Evolutionary conservation across 2,113 vertebrate species (phyloP), one percentile per base, ranked within the genome.

Genomic region (Salminus brasiliensis): DNA sequence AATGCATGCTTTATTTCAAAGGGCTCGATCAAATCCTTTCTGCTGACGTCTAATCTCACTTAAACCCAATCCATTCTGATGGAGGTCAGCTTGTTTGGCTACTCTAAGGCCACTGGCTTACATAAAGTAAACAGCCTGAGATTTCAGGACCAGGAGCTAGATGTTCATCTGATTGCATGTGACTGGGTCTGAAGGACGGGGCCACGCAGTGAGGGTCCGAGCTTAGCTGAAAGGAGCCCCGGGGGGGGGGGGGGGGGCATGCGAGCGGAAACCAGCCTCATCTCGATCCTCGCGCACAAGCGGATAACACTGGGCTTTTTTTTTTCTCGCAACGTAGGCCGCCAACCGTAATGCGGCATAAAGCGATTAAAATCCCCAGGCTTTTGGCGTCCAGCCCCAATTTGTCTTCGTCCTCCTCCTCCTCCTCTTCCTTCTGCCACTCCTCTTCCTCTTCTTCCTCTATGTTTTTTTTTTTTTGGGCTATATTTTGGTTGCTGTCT

Each of bases 361-460:
- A 88, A 87, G 78, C 76, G 41, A 84, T 85, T 79, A 15, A 69
- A 82, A 80, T 76, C 69, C 81, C 77, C 36, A 36, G 1, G 60
- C 57, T 79, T 45, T 62, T 74, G 80, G 62, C 82, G 83, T 87
- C 74, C 83, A 81, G 78, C 65, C 72, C 77, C 5, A 27, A 52
- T 55, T 25, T n/a, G 52, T 55, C 52, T 55, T 55, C 52, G 1
- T 8, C 45, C 76, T 84, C 79, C 78, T 57, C 72, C n/a, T n/a
- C n/a, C 21, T 41, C 45, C 25, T 9, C 41, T 15, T 21, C 21
- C 43, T 52, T 32, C n/a, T 18, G 30, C 66, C 29, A 41, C 18
- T 49, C 47, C 76, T 84, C 78, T 77, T 55, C 72, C 21, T 43
- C 47, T 21, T 10, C 43, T 11, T 15, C n/a, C 34, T 53, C 39